Conservation (phyloP, 2,797 vertebrate species). For the Ctenopoma kingsleyae region DNA sequence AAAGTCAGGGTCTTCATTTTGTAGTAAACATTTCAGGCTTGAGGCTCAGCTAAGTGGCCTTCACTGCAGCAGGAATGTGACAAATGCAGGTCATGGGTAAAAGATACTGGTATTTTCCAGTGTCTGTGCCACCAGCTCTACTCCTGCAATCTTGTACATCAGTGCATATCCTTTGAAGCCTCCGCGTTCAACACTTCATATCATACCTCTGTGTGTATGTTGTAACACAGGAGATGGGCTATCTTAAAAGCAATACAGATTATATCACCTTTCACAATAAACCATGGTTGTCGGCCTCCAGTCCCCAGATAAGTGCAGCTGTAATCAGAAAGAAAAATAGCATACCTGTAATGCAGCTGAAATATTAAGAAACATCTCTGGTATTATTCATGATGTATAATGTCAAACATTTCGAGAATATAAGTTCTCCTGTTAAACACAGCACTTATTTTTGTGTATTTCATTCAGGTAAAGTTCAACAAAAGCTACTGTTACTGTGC, state of each 20-base stretch:
- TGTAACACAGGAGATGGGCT: background rate
- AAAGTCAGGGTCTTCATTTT: conserved; percentile 1
- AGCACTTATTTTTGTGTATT: too few relatives aligned
- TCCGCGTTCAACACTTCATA: conserved; percentile 52
- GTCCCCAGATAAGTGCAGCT: background rate
- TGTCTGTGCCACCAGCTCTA: conserved; percentile 60
- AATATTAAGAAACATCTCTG: background rate
- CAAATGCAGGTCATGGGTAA: conserved; percentile 80
- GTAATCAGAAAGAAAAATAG: background rate
- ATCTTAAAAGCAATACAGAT: too few relatives aligned
- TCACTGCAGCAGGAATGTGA: conserved; percentile 69
- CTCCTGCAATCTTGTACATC: conserved; percentile 57
- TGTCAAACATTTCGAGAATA: too few relatives aligned
- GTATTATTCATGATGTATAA: too few relatives aligned
- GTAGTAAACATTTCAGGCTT: conserved; percentile 51
- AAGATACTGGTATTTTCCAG: conserved; percentile 81
- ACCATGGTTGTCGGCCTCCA: too few relatives aligned
- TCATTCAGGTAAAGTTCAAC: too few relatives aligned
- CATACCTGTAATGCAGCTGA: background rate
- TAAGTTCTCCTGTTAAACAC: too few relatives aligned
- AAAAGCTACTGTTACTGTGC: too few relatives aligned
- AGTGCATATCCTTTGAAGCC: conserved; percentile 49
- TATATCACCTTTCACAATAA: background rate
- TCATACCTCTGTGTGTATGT: conserved; percentile 2
- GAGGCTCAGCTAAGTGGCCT: conserved; percentile 60